Percentiles rank a stretch among this genome's conserved stretches.
These are phyloP conservation scores for Orthochromis indermauri DNA, from an alignment of 2,113 vertebrate genomes.

Conservation along the genomic window DNA sequence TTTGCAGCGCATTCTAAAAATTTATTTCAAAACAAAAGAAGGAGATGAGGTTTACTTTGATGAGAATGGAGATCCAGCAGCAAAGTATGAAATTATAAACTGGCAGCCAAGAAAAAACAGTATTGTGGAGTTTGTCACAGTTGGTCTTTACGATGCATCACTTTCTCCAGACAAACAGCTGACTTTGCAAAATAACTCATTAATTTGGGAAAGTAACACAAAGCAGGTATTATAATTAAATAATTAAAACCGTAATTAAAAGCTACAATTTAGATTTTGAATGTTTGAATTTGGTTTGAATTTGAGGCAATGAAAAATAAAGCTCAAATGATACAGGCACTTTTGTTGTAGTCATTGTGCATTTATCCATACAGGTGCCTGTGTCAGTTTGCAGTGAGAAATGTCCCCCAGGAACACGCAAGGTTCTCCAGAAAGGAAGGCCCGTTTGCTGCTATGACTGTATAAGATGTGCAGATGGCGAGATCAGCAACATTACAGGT, in stretches of 20 bases:
- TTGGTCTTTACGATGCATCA: slow-evolving; percentile 64
- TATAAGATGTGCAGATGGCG: not conserved
- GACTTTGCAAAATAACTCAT: too few relatives aligned
- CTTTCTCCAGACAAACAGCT: slow-evolving; percentile 41
- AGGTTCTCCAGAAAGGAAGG: not conserved
- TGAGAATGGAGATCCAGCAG: slow-evolving; percentile 61
- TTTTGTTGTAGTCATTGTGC: not conserved
- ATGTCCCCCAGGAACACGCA: not conserved
- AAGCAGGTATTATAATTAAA: too few relatives aligned
- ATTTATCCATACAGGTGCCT: not conserved
- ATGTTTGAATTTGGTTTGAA: not conserved
- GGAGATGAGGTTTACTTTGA: slow-evolving; percentile 65
- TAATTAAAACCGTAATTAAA: not conserved
- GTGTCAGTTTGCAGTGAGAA: not conserved
- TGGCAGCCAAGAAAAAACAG: slow-evolving; percentile 54
- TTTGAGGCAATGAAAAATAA: not conserved
- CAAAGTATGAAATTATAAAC: slow-evolving; percentile 70
- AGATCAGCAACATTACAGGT: not conserved
- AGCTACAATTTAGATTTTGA: not conserved
- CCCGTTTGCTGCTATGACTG: not conserved
- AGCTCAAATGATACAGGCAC: not conserved
- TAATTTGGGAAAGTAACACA: too few relatives aligned
- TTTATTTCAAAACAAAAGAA: slow-evolving; percentile 63
- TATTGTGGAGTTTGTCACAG: slow-evolving; percentile 51
- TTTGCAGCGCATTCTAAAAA: slow-evolving; percentile 44